These are phyloP conservation scores for Cryptus armator DNA, from an alignment of 2,888 invertebrate genomes.

Conservation along the genomic window DNA sequence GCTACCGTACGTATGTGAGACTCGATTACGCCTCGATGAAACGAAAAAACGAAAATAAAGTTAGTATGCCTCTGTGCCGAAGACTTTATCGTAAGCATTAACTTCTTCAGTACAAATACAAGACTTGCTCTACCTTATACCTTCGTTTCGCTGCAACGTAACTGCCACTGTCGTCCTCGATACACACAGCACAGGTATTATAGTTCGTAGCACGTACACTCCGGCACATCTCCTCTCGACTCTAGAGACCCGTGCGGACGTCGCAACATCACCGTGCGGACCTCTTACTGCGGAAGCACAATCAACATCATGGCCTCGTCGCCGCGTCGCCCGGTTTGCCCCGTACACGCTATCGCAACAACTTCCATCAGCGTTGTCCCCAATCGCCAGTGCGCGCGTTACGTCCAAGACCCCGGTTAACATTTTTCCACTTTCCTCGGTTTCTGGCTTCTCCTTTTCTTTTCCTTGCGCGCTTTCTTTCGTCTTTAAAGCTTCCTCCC, in stretches of 20 bases:
- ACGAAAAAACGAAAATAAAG: not conserved
- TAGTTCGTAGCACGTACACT: constrained; percentile 47
- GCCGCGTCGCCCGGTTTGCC: constrained; percentile 16
- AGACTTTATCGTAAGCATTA: constrained; percentile 1
- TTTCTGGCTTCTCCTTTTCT: constrained; percentile 13
- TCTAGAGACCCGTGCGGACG: constrained; percentile 40
- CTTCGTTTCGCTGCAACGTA: not conserved
- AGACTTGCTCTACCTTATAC: not conserved
- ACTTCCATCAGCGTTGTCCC: constrained; percentile 61
- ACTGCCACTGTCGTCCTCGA: not conserved
- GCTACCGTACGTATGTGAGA: not conserved
- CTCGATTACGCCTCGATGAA: not conserved
- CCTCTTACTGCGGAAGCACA: constrained; percentile 49
- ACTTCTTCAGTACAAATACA: not conserved
- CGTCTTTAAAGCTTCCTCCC: not conserved
- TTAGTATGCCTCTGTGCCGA: not conserved
- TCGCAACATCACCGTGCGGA: constrained; percentile 44
- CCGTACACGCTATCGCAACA: constrained; percentile 41
- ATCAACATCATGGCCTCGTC: constrained; percentile 56
- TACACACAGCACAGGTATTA: constrained; percentile 21
- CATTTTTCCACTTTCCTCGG: constrained; percentile 50
- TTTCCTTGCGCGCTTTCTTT: constrained; percentile 33
- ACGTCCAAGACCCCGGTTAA: constrained; percentile 51
- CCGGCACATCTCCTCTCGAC: constrained; percentile 27
- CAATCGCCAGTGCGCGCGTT: constrained; percentile 50